Conservation (phyloP, 2,797 vertebrate genomes). For the Lophius americanus region DNA sequence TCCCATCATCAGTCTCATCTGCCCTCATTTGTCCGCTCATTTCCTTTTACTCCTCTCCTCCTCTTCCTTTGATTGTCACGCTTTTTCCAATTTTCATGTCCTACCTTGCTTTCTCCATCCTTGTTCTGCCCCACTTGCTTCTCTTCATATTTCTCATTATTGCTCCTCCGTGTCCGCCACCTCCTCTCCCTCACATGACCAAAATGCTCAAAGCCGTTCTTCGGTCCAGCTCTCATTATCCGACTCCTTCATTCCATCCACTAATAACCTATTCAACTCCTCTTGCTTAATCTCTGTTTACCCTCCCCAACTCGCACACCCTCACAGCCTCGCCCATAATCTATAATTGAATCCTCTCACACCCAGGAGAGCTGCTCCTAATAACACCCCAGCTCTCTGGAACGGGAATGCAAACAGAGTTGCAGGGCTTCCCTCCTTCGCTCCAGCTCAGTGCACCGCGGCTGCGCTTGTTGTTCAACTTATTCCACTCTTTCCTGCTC, state of each 20-base stretch:
- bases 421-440: conserved; percentile 3
- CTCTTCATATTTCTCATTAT: conserved; percentile 20
- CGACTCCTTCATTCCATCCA: conserved; percentile 61
- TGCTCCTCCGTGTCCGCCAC: background rate
- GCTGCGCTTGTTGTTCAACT: conserved; percentile 44
- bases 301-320: conserved; percentile 13
- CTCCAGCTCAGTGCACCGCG: conserved; percentile 35
- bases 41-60: conserved; percentile 39
- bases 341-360: conserved; percentile 82
- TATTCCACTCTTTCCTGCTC: conserved; percentile 51
- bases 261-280: conserved; percentile 76
- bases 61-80: conserved; percentile 42
- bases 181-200: conserved; percentile 4
- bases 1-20: conserved; percentile 76
- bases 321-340: conserved; percentile 61
- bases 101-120: conserved; percentile 2
- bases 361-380: conserved; percentile 65
- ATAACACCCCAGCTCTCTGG: conserved; percentile 39
- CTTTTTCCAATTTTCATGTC: conserved; percentile 17
- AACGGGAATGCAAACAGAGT: conserved; percentile 28
- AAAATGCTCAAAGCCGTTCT: conserved; percentile 19
- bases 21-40: conserved; percentile 60
- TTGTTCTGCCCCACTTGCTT: conserved; percentile 3
- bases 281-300: conserved; percentile 65
- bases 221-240: conserved; percentile 72